phyloP scores from a whole-genome alignment of 2,113 vertebrate genomes.

The Sardina pilchardus region DNA sequence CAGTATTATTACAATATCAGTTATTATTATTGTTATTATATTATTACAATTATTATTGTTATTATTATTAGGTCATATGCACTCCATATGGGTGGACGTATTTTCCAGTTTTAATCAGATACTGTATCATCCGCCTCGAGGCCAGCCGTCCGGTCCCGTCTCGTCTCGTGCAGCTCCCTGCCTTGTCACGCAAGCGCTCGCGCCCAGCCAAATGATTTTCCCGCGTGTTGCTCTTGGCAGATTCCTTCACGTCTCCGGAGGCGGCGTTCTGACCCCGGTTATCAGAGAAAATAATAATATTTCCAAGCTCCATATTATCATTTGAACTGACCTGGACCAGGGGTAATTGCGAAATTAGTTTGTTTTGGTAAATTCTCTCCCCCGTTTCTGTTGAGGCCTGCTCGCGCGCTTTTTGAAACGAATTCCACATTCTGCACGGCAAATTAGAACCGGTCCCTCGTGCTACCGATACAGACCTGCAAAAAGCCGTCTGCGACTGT shows the following conservation, averaged over 20 bases:
- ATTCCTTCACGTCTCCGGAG: conserved; percentile 20
- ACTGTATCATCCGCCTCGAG: conserved; percentile 36
- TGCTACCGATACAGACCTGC: conserved; percentile 23
- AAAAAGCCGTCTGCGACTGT: not conserved
- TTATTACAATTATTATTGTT: conserved; percentile 30
- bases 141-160: conserved; percentile 47
- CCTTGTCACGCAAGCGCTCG: conserved; percentile 56
- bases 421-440: conserved; percentile 58
- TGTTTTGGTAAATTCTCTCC: conserved; percentile 57
- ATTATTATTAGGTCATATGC: not conserved
- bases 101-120: conserved; percentile 41
- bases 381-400: conserved; percentile 47
- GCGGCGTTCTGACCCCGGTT: conserved; percentile 36
- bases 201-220: conserved; percentile 59
- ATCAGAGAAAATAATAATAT: conserved; percentile 53
- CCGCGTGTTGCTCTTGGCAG: conserved; percentile 61
- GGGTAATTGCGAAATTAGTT: conserved; percentile 58
- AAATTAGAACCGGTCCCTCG: conserved; percentile 39
- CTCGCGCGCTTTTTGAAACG: conserved; percentile 58
- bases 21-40: conserved; percentile 24
- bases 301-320: conserved; percentile 51
- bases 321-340: conserved; percentile 52
- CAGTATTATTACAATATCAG: conserved; percentile 28
- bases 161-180: conserved; percentile 45
- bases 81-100: conserved; percentile 12